Percentiles rank a stretch among this genome's conserved stretches.
Evolutionary conservation across 92 coral and sea anemone genomes (phyloP).

Genomic region (Palythoa grandis): DNA sequence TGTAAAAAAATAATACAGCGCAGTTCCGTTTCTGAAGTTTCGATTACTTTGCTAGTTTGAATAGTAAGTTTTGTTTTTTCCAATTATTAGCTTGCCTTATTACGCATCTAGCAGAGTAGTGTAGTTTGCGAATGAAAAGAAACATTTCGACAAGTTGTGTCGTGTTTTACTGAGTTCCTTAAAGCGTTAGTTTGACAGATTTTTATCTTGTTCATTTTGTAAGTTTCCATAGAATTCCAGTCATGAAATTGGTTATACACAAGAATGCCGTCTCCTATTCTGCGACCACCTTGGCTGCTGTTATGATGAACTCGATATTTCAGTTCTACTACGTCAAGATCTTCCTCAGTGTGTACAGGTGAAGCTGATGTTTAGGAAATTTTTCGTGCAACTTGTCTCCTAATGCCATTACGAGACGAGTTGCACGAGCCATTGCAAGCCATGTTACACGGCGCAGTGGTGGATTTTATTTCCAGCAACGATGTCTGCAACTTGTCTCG

Average conservation of each 20-base stretch:
- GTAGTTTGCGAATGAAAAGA: too few relatives aligned
- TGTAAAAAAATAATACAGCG: neutral
- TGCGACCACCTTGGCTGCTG: slow-evolving; percentile 83
- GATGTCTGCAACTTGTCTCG: too few relatives aligned
- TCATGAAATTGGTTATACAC: slow-evolving; percentile 45
- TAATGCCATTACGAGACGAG: too few relatives aligned
- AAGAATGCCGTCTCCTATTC: slow-evolving; percentile 86
- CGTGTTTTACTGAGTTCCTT: too few relatives aligned
- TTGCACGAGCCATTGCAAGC: too few relatives aligned
- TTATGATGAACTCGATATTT: slow-evolving; percentile 90
- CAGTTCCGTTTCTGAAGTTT: too few relatives aligned
- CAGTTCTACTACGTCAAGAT: slow-evolving; percentile 90
- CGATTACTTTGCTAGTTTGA: neutral
- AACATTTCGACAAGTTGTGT: too few relatives aligned
- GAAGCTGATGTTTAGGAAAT: slow-evolving; percentile 2
- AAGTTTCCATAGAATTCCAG: neutral
- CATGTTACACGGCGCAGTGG: too few relatives aligned
- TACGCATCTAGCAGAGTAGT: too few relatives aligned
- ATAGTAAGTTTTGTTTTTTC: neutral
- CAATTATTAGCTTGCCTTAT: neutral
- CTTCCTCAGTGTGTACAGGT: slow-evolving; percentile 90
- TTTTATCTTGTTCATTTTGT: neutral
- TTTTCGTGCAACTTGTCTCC: too few relatives aligned
- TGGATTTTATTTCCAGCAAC: too few relatives aligned
- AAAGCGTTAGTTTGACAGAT: neutral